phyloP scores from a whole-genome alignment of 2,113 vertebrate genomes.

The Ginglymostoma cirratum region DNA sequence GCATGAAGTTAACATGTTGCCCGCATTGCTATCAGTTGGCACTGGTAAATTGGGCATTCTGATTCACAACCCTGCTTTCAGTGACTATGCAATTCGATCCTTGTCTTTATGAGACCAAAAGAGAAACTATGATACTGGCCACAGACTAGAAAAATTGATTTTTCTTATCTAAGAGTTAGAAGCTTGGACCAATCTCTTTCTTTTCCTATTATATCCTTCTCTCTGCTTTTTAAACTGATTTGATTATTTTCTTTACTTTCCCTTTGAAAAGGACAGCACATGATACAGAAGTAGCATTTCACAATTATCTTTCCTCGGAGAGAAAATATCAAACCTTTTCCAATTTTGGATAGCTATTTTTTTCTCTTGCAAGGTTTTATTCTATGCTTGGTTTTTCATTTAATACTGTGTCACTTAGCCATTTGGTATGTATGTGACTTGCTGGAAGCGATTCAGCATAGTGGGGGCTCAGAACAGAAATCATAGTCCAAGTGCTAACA shows the following conservation, averaged over 20 bases:
- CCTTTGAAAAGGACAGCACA: neutral
- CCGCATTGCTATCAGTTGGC: no score
- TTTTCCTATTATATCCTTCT: neutral
- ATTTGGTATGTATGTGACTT: neutral
- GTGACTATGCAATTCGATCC: no score
- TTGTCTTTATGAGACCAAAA: no score
- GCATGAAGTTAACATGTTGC: no score
- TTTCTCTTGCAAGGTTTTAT: neutral
- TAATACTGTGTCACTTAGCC: neutral
- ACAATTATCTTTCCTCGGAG: neutral
- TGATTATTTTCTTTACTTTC: neutral
- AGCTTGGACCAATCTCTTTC: neutral
- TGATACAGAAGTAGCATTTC: neutral
- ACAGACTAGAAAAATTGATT: neutral
- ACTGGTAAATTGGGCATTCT: no score
- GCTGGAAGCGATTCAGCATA: neutral
- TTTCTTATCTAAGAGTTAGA: neutral
- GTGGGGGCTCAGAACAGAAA: neutral
- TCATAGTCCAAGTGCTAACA: neutral
- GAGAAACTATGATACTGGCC: neutral
- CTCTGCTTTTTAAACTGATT: neutral
- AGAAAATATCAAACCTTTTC: neutral
- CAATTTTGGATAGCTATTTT: neutral
- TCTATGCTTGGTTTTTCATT: neutral
- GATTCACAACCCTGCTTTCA: no score